Base-by-base conservation (phyloP, 1,140 invertebrate species). In the Palaemon carinicauda region DNA sequence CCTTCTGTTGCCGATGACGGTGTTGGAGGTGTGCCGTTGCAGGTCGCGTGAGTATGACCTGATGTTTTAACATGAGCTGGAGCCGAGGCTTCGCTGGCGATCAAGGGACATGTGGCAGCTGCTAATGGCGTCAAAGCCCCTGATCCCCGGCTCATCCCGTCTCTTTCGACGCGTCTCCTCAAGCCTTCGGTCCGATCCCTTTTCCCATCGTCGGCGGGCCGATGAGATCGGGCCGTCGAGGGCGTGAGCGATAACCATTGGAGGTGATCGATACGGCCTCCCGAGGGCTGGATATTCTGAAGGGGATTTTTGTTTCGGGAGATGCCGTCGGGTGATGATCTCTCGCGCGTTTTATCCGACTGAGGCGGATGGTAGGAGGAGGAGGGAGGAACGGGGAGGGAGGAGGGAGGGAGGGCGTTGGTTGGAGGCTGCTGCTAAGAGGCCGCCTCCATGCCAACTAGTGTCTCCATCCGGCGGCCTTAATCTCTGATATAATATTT, bases 401-500 rank as follows among this genome's bases (percentile, higher is more conserved):
- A 15, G 69, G 1, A 12, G 27, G 15, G 5, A 24, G 15, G 69
- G 1, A 73, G 69, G 27, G 21, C 9, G n/a, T 17, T 4, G 69
- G 7, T 19, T 24, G 15, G 69, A 29, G 27, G 69, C 33, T 27
- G 73, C 21, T 77, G 77, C 41, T 41, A 69, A 53, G n/a, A n/a
- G 52, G 82, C 73, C 71, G 52, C 53, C 82, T 56, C 31, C 53
- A 78, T 84, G 82, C 82, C 82, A 78, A 21, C 52, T 21, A n/a
- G 82, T 56, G 82, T 77, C 53, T n/a, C 73, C 51, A 29, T 71
- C 51, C 27, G 41, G 29, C 5, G 53, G 50, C 27, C n/a, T 31
- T 77, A 50, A 84, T 75, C 53, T 33, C 82, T 84, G 82, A 24
- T 77, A 78, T 84, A 84, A 84, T 84, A 84, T 84, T 84, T 84